phyloP scores from a whole-genome alignment of 1,140 invertebrate species.

The Heliconius himera region DNA sequence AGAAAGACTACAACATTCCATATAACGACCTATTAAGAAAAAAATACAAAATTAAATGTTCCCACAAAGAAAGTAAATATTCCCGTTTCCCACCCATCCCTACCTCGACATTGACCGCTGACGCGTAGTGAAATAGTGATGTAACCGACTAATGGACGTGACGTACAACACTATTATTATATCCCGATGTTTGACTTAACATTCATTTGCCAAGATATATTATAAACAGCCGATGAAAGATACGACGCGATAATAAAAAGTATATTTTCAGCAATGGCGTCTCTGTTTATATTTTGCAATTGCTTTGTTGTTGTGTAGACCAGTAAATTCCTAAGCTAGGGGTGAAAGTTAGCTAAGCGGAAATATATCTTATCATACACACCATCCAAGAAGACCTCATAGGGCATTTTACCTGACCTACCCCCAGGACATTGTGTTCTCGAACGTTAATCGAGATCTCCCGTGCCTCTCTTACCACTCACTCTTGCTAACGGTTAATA shows the following conservation, averaged over 20 bases:
- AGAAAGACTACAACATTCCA: no score
- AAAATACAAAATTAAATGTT: no score
- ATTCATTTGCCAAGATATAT: conserved; percentile 25
- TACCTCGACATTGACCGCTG: conserved; percentile 25
- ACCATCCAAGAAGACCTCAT: no score
- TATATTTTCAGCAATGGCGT: conserved; percentile 10
- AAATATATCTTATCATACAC: no score
- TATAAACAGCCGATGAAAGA: conserved; percentile 18
- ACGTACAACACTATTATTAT: conserved; percentile 26
- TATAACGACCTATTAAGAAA: no score
- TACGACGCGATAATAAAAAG: background rate
- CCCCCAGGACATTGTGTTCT: no score
- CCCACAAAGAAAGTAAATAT: background rate
- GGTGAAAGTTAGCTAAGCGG: no score
- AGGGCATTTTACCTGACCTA: no score
- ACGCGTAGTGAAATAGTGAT: conserved; percentile 27
- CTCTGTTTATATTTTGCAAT: background rate
- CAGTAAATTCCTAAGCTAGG: background rate
- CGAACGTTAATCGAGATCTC: no score
- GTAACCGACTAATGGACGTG: conserved; percentile 22
- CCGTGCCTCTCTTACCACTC: no score
- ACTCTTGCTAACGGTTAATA: background rate
- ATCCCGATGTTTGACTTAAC: conserved; percentile 16
- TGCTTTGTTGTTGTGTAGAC: background rate
- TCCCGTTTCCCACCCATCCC: background rate